Percentiles rank a stretch among this genome's conserved stretches.
Conservation (phyloP, 2,888 invertebrate species). For the Stenotaenia linearis region DNA sequence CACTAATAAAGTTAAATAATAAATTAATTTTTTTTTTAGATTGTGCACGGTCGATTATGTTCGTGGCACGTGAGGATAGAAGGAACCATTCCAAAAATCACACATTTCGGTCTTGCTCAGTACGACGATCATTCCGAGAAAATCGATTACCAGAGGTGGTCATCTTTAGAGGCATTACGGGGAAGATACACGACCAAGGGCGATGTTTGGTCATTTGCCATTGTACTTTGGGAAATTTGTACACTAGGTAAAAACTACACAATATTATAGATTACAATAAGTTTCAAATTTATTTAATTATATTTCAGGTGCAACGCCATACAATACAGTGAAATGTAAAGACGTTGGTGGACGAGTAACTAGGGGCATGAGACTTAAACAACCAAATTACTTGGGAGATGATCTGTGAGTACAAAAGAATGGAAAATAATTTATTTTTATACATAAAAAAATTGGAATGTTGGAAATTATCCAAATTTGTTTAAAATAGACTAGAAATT, state of each 20-base stretch:
- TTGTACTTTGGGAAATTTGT: conserved; percentile 74
- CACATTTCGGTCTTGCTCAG: conserved; percentile 68
- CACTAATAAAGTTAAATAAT: not conserved
- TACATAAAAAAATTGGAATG: too few relatives aligned
- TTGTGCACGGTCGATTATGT: conserved; percentile 65
- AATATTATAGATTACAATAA: too few relatives aligned
- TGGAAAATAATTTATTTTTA: too few relatives aligned
- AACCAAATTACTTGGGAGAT: conserved; percentile 67
- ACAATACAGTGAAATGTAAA: conserved; percentile 60
- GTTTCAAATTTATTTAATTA: not conserved
- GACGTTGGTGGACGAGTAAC: conserved; percentile 64
- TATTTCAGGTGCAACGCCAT: conserved; percentile 63
- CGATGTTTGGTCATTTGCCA: conserved; percentile 78
- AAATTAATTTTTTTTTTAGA: conserved; percentile 34
- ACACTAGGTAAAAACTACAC: conserved; percentile 58
- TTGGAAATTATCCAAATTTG: too few relatives aligned
- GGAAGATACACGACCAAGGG: conserved; percentile 62
- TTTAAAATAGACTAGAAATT: too few relatives aligned
- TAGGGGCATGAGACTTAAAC: conserved; percentile 65
- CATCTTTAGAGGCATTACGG: conserved; percentile 68
- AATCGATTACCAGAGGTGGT: conserved; percentile 72
- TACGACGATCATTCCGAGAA: conserved; percentile 51
- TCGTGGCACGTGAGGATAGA: conserved; percentile 65
- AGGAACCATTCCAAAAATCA: conserved; percentile 63
- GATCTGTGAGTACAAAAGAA: conserved; percentile 63